A percentile compares a stretch with the other conserved stretches of the same genome.
Evolutionary conservation across 2,113 vertebrate species (phyloP).

Genomic region (Pseudorectes ferrugineus): DNA sequence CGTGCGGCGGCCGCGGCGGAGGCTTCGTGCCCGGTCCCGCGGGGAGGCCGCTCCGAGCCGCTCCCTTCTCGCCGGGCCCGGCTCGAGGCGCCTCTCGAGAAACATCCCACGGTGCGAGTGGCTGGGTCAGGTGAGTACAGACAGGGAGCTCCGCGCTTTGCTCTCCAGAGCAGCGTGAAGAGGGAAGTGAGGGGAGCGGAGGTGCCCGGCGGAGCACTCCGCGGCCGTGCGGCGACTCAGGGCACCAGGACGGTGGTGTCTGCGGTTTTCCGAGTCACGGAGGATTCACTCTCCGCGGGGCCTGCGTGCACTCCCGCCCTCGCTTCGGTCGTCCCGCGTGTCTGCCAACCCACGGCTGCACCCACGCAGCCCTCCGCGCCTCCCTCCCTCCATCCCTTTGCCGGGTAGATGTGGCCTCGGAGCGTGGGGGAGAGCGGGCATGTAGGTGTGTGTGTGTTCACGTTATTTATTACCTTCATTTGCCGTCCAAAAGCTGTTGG

Average conservation of each 20-base stretch:
- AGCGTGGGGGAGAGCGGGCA: neutral
- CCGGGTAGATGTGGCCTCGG: neutral
- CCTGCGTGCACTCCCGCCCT: neutral
- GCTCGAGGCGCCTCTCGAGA: neutral
- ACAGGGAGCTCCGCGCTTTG: neutral
- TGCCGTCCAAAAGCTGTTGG: conserved; percentile 53
- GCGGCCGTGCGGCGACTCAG: too few species aligned
- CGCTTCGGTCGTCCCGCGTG: neutral
- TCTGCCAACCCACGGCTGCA: neutral
- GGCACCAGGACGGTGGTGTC: rapidly evolving
- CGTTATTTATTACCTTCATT: conserved; percentile 61
- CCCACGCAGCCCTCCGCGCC: neutral
- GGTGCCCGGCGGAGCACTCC: neutral
- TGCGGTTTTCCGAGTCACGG: neutral
- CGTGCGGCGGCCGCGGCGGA: neutral
- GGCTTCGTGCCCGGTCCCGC: neutral
- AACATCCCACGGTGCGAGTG: neutral
- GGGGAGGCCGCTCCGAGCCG: neutral
- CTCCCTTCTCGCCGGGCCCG: too few species aligned
- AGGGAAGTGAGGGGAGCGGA: neutral
- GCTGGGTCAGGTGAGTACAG: neutral
- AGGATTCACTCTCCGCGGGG: neutral
- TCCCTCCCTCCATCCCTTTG: neutral
- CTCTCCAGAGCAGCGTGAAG: neutral
- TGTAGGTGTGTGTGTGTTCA: neutral